Percentiles rank a stretch among this genome's conserved stretches.
Evolutionary conservation across 2,113 vertebrate species (phyloP).

Genomic region (Felis chaus): DNA sequence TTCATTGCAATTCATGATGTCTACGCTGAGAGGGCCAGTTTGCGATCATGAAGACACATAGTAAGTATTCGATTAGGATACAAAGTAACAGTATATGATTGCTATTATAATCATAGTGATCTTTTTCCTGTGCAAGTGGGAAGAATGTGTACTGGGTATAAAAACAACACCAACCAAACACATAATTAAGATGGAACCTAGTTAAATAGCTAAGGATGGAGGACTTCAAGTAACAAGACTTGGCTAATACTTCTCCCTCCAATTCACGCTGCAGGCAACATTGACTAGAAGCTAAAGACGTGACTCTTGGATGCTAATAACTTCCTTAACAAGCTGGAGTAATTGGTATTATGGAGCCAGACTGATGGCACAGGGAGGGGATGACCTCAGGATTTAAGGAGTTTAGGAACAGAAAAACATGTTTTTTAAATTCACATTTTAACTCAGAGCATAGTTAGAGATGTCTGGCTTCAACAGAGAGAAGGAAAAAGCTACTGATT

Average conservation of each 20-base stretch:
- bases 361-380: not conserved
- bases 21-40: not conserved
- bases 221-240: not conserved
- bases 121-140: not conserved
- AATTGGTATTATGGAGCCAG: slow-evolving; percentile 36
- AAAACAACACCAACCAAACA: slow-evolving; percentile 30
- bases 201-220: slow-evolving; percentile 27
- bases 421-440: slow-evolving; percentile 19
- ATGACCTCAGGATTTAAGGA: slow-evolving; percentile 50
- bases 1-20: slow-evolving; percentile 18
- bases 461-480: slow-evolving; percentile 4
- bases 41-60: not conserved
- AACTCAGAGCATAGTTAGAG: slow-evolving; percentile 19
- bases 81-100: slow-evolving; percentile 26
- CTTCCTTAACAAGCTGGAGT: slow-evolving; percentile 50
- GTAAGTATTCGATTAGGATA: not conserved
- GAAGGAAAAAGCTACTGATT: slow-evolving; percentile 21
- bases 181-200: slow-evolving; percentile 34
- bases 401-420: not conserved
- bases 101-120: not conserved
- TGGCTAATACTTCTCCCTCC: slow-evolving; percentile 6
- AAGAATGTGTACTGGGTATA: not conserved
- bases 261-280: slow-evolving; percentile 50
- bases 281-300: slow-evolving; percentile 12
- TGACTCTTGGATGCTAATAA: not conserved